Percentiles rank a stretch among this genome's conserved stretches.
Evolutionary conservation across 2,888 invertebrate genomes (phyloP).

Genomic region (Beris chalybata): DNA sequence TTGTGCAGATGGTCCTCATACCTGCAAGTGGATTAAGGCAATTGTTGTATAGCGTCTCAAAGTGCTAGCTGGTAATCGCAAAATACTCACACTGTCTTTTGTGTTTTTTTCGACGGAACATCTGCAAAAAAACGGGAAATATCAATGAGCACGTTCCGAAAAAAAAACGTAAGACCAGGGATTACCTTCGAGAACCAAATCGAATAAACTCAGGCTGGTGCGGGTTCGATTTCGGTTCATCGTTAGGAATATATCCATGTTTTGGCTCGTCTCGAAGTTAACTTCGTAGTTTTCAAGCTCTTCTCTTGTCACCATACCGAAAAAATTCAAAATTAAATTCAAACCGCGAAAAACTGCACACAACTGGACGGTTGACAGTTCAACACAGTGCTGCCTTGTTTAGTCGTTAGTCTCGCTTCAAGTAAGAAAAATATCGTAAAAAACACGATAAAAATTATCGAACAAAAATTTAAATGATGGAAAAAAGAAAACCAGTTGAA

Average conservation of each 20-base stretch:
- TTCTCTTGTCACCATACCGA: too few species aligned
- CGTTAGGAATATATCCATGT: background rate
- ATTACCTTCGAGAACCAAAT: slow-evolving; percentile 24
- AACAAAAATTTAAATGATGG: too few species aligned
- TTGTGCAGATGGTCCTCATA: slow-evolving; percentile 41
- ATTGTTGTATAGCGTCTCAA: background rate
- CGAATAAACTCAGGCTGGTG: slow-evolving; percentile 16
- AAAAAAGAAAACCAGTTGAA: too few species aligned
- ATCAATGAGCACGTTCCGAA: background rate
- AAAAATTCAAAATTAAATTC: too few species aligned
- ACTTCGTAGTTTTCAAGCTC: too few species aligned
- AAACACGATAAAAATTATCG: too few species aligned
- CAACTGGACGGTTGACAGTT: too few species aligned
- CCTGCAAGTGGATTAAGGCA: slow-evolving; percentile 38
- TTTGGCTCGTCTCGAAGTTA: too few species aligned
- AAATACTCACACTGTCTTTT: slow-evolving; percentile 22
- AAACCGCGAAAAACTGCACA: too few species aligned
- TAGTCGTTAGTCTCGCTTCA: too few species aligned
- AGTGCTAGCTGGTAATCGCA: background rate
- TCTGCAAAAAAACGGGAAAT: slow-evolving; percentile 2
- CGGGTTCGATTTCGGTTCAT: slow-evolving; percentile 1
- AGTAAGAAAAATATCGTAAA: too few species aligned
- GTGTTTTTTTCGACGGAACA: slow-evolving; percentile 1
- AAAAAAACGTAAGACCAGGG: background rate
- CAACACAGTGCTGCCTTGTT: too few species aligned